Conservation (phyloP, 1,140 invertebrate species). For the Vanessa atalanta region DNA sequence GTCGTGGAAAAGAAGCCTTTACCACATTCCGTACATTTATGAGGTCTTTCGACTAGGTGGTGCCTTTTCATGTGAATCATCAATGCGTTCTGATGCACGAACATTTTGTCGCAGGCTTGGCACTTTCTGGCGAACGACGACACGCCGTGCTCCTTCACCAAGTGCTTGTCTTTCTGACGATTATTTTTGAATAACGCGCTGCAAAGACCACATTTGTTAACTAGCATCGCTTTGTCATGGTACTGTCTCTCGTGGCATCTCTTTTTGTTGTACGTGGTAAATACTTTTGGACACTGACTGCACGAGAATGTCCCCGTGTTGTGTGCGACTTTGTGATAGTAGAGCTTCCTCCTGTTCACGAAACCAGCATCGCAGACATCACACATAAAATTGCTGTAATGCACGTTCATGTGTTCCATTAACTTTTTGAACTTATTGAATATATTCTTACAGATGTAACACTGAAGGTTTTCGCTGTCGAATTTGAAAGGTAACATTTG, state of each 20-base stretch:
- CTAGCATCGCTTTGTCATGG: slow-evolving; percentile 47
- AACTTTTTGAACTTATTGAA: slow-evolving; percentile 49
- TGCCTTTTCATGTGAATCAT: slow-evolving; percentile 56
- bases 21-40: slow-evolving; percentile 65
- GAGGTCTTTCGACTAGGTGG: slow-evolving; percentile 61
- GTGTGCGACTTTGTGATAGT: slow-evolving; percentile 52
- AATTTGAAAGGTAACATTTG: slow-evolving; percentile 63
- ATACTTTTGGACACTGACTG: slow-evolving; percentile 52
- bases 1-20: slow-evolving; percentile 50
- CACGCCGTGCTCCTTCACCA: slow-evolving; percentile 53
- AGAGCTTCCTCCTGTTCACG: slow-evolving; percentile 44
- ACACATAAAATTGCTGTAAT: slow-evolving; percentile 51
- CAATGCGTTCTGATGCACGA: slow-evolving; percentile 50
- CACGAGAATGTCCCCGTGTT: slow-evolving; percentile 67
- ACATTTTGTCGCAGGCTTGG: slow-evolving; percentile 59
- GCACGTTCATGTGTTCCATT: slow-evolving; percentile 55
- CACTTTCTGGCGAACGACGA: slow-evolving; percentile 50
- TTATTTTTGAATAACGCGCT: slow-evolving; percentile 55
- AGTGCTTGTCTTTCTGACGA: slow-evolving; percentile 52
- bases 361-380: slow-evolving; percentile 47
- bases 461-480: slow-evolving; percentile 42
- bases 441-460: slow-evolving; percentile 44
- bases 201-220: slow-evolving; percentile 60
- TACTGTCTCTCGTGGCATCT: slow-evolving; percentile 55
- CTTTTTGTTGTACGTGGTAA: slow-evolving; percentile 52